These are phyloP conservation scores for Zaprionus bogoriensis DNA, from an alignment of 2,888 invertebrate species.

Conservation along the genomic window DNA sequence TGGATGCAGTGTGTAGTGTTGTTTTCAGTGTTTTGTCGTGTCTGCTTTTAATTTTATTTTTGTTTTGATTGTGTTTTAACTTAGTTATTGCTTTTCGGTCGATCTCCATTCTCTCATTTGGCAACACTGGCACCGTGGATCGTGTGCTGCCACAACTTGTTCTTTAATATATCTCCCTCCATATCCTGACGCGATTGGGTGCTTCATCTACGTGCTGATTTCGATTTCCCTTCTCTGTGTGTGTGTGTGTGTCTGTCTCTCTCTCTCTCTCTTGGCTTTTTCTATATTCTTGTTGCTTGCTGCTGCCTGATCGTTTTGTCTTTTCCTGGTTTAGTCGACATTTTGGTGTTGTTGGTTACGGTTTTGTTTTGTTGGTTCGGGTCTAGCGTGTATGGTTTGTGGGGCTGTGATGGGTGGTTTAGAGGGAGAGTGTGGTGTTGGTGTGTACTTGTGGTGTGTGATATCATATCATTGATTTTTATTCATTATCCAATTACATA, in stretches of 20 bases:
- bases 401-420: background rate
- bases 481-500: background rate
- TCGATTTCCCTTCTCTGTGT: background rate
- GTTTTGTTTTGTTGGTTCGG: no score
- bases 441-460: background rate
- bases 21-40: background rate
- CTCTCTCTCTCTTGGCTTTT: background rate
- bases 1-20: background rate
- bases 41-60: no score
- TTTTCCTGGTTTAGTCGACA: background rate
- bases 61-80: background rate
- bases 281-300: background rate
- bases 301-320: background rate
- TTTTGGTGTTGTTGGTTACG: background rate
- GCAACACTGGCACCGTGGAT: constrained; percentile 7
- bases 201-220: background rate
- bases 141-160: constrained; percentile 15
- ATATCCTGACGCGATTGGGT: background rate
- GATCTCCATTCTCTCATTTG: constrained; percentile 12
- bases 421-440: background rate
- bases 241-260: background rate
- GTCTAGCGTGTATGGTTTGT: background rate
- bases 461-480: background rate
- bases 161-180: background rate
- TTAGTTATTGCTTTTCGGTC: constrained; percentile 25